Percentiles rank a stretch among this genome's conserved stretches.
These are phyloP conservation scores for Drosophila neocordata DNA, from an alignment of 1,140 invertebrate genomes.

Conservation along the genomic window DNA sequence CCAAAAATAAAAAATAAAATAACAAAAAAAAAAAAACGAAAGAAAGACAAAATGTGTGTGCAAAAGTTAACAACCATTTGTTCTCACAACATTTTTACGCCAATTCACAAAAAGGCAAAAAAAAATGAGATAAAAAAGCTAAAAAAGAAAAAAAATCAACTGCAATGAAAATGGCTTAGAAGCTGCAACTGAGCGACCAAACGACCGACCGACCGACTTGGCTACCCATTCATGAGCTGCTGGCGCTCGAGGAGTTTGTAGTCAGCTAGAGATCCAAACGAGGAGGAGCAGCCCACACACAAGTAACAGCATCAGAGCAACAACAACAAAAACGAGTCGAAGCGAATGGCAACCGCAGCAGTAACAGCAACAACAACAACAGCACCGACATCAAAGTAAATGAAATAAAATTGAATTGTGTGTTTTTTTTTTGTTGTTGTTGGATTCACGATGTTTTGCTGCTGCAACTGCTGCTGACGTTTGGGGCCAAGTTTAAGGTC, in stretches of 20 bases:
- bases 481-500: slow-evolving; percentile 78
- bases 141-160: slow-evolving; percentile 29
- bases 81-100: slow-evolving; percentile 81
- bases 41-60: slow-evolving; percentile 43
- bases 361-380: slow-evolving; percentile 32
- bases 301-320: slow-evolving; percentile 59
- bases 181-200: slow-evolving; percentile 51
- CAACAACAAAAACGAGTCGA: slow-evolving; percentile 54
- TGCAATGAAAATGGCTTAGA: slow-evolving; percentile 71
- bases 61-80: slow-evolving; percentile 79
- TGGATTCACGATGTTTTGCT: slow-evolving; percentile 26
- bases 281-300: slow-evolving; percentile 68
- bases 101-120: slow-evolving; percentile 69
- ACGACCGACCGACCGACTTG: slow-evolving; percentile 1
- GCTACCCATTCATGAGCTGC: slow-evolving; percentile 74
- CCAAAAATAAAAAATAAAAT: slow-evolving; percentile 22
- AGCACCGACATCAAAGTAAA: slow-evolving; percentile 64
- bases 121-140: slow-evolving; percentile 3
- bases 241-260: slow-evolving; percentile 71
- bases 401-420: slow-evolving; percentile 81
- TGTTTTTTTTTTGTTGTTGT: slow-evolving; percentile 61
- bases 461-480: slow-evolving; percentile 62
- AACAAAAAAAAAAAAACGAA: slow-evolving; percentile 23
- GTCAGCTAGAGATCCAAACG: slow-evolving; percentile 43
- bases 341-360: slow-evolving; percentile 69